These are phyloP conservation scores for Meandrusa payeni DNA, from an alignment of 2,888 invertebrate genomes.

Conservation along the genomic window DNA sequence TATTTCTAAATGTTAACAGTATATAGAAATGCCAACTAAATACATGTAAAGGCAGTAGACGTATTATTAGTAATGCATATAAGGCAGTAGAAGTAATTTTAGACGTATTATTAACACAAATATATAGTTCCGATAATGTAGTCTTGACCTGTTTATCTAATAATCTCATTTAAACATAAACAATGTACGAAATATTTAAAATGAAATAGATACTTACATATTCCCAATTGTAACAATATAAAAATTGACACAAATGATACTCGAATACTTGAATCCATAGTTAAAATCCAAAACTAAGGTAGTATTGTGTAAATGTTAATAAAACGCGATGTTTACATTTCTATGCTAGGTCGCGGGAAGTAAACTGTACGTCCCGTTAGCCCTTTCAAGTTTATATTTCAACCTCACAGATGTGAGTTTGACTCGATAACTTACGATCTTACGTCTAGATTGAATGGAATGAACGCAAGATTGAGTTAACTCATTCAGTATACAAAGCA, in stretches of 20 bases:
- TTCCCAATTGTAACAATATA: conserved; percentile 16
- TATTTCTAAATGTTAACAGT: no score
- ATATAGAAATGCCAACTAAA: no score
- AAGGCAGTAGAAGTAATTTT: no score
- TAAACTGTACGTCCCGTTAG: neutral
- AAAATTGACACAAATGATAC: conserved; percentile 9
- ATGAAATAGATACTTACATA: conserved; percentile 11
- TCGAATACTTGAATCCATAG: neutral
- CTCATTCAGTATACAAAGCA: conserved; percentile 11
- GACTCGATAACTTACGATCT: no score
- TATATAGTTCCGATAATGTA: neutral
- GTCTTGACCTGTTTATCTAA: conserved; percentile 18
- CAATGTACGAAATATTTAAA: conserved; percentile 1
- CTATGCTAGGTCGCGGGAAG: neutral
- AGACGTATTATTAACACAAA: no score
- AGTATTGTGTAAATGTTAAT: neutral
- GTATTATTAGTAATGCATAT: no score
- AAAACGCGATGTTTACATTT: conserved; percentile 4
- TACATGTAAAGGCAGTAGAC: no score
- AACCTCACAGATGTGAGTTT: conserved; percentile 3
- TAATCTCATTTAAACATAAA: conserved; percentile 10
- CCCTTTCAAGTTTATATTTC: neutral
- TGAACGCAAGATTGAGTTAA: conserved; percentile 13
- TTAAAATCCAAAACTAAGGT: neutral
- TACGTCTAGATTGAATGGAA: conserved; percentile 8